Conservation (phyloP, 2,888 invertebrate species). For the Drosophila peninsularis region DNA sequence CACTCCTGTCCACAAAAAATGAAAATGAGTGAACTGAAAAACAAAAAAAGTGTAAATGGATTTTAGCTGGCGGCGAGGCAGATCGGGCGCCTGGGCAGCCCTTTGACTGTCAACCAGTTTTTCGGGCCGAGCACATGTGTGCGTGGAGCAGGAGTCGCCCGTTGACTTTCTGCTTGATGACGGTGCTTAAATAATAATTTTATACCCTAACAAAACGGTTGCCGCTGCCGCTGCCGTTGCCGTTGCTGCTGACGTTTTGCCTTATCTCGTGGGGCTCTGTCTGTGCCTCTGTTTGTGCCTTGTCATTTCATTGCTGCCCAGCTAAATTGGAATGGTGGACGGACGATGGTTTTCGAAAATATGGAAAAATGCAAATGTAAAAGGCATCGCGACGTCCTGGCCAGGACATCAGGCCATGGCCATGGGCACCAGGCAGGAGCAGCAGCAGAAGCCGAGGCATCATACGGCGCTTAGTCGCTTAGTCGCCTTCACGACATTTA, state of each 20-base stretch:
- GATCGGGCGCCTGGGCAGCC: constrained; percentile 24
- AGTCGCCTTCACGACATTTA: constrained; percentile 79
- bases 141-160: constrained; percentile 30
- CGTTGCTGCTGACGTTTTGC: constrained; percentile 24
- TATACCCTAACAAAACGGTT: constrained; percentile 74
- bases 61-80: constrained; percentile 31
- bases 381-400: constrained; percentile 35
- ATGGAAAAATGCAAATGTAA: constrained; percentile 79
- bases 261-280: constrained; percentile 33
- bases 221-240: constrained; percentile 2
- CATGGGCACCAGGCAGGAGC: constrained; percentile 10
- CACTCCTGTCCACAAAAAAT: constrained; percentile 19
- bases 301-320: constrained; percentile 65
- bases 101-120: constrained; percentile 63
- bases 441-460: constrained; percentile 10
- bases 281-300: constrained; percentile 61
- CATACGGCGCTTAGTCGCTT: constrained; percentile 69
- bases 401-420: constrained; percentile 17
- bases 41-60: constrained; percentile 71
- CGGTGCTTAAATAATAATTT: constrained; percentile 82
- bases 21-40: constrained; percentile 17
- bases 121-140: constrained; percentile 50
- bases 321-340: constrained; percentile 67
- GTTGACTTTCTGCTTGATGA: constrained; percentile 79
- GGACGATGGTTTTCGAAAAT: constrained; percentile 35